Conservation (phyloP, 92 coral and sea anemone species). For the Paramuricea clavata region DNA sequence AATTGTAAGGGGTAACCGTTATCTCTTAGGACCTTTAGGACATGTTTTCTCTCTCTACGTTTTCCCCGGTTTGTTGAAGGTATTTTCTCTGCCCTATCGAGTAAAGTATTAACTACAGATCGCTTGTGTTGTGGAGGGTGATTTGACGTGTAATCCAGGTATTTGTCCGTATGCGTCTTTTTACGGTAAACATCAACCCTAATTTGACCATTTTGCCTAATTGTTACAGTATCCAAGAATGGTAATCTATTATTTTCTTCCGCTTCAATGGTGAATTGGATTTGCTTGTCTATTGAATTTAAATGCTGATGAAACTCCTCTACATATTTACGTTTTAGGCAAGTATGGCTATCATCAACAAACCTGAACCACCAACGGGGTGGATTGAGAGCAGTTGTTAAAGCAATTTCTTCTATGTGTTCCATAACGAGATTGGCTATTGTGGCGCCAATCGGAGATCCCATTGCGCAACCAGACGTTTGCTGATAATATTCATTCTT, state of each 20-base stretch:
- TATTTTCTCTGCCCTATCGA: not conserved
- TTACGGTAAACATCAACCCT: slow-evolving; percentile 34
- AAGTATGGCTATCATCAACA: slow-evolving; percentile 34
- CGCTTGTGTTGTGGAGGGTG: slow-evolving; percentile 51
- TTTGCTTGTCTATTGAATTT: not conserved
- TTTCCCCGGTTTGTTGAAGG: not conserved
- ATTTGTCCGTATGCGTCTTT: slow-evolving; percentile 49
- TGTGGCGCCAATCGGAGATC: not conserved
- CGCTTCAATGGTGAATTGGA: slow-evolving; percentile 47
- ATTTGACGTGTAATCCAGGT: slow-evolving; percentile 46
- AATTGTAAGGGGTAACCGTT: slow-evolving; percentile 32
- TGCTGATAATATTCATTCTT: not conserved
- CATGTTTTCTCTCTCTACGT: slow-evolving; percentile 21
- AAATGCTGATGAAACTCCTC: slow-evolving; percentile 14
- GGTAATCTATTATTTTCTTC: slow-evolving; percentile 35
- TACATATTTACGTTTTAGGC: not conserved
- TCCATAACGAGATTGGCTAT: slow-evolving; percentile 28
- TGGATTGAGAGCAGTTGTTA: slow-evolving; percentile 7
- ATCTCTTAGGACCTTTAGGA: slow-evolving; percentile 1
- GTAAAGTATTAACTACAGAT: slow-evolving; percentile 43
- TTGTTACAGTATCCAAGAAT: slow-evolving; percentile 43
- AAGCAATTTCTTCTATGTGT: slow-evolving; percentile 16
- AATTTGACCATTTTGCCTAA: not conserved
- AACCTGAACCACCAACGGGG: slow-evolving; percentile 21
- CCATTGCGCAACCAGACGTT: not conserved